Evolutionary conservation across 2,888 invertebrate genomes (phyloP).

Genomic region (Drosophila limbata): DNA sequence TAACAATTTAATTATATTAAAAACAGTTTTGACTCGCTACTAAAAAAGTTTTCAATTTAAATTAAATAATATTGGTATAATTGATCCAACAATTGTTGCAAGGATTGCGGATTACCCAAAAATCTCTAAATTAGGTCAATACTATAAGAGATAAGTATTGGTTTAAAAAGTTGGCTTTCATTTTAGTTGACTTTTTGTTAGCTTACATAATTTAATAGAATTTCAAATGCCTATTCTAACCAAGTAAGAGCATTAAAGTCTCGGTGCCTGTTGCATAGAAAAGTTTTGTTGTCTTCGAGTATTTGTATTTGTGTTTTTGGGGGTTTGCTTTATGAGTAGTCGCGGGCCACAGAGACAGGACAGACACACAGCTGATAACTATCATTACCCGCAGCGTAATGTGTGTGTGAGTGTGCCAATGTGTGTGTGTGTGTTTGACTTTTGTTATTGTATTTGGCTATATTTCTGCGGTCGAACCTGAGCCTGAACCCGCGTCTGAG

Average conservation of each 20-base stretch:
- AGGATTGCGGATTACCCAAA: too few species aligned
- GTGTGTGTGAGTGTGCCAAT: constrained; percentile 21
- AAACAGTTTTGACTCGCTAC: too few species aligned
- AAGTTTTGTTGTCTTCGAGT: constrained; percentile 5
- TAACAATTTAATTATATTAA: too few species aligned
- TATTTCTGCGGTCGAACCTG: constrained; percentile 56
- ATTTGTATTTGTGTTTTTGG: constrained; percentile 23
- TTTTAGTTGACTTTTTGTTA: too few species aligned
- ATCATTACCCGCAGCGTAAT: constrained; percentile 76
- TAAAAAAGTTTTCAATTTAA: too few species aligned
- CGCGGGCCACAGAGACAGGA: constrained; percentile 60
- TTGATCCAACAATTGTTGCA: too few species aligned
- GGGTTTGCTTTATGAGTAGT: constrained; percentile 62
- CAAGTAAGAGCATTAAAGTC: constrained; percentile 31
- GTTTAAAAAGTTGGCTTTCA: too few species aligned
- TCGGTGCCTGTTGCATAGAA: constrained; percentile 16
- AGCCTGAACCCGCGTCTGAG: constrained; percentile 25
- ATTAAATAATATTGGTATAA: too few species aligned
- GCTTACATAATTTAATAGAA: too few species aligned
- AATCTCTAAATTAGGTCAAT: too few species aligned
- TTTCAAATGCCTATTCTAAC: neutral
- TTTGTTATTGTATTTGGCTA: constrained; percentile 55
- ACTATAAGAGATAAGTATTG: too few species aligned
- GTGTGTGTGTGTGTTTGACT: constrained; percentile 22
- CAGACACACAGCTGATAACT: constrained; percentile 69